Percentiles rank a stretch among this genome's conserved stretches.
Evolutionary conservation across 2,797 vertebrate genomes (phyloP).

Genomic region (Tenualosa ilisha): DNA sequence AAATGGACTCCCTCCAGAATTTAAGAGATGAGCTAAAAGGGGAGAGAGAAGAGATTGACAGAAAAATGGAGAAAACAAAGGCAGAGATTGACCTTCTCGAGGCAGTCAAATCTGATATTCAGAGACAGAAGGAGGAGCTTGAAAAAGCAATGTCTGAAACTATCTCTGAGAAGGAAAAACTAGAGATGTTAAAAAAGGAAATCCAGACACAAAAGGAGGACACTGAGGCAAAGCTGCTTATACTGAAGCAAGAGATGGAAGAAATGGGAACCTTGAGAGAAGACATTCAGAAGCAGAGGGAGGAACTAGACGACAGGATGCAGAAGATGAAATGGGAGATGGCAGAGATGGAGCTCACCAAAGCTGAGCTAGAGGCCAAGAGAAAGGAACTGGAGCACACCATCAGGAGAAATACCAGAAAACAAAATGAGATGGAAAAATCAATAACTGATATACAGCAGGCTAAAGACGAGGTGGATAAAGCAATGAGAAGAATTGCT

Average conservation of each 20-base stretch:
- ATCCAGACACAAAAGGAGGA: conserved; percentile 25
- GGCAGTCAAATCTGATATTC: not conserved
- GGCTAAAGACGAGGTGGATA: conserved; percentile 27
- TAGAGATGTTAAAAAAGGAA: conserved; percentile 3
- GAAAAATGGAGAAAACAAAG: not conserved
- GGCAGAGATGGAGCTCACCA: conserved; percentile 5
- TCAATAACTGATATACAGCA: not conserved
- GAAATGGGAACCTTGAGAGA: not conserved
- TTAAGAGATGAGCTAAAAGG: not conserved
- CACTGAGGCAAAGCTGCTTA: not conserved
- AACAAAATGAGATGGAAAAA: not conserved
- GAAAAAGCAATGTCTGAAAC: not conserved
- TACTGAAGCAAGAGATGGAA: not conserved
- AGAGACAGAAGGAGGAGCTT: not conserved
- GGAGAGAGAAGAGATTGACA: conserved; percentile 21
- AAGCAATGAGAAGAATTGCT: conserved; percentile 8
- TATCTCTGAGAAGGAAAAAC: not conserved
- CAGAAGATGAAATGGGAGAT: not conserved
- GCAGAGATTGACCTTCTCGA: not conserved
- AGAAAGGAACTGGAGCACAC: not conserved
- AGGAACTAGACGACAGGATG: not conserved
- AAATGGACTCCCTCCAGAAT: conserved; percentile 5
- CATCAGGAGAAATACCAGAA: conserved; percentile 1
- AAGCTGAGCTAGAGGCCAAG: conserved; percentile 4
- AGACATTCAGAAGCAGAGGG: not conserved